A percentile compares a stretch with the other conserved stretches of the same genome.
Conservation (phyloP, 2,888 invertebrate species). For the Pandemis corylana region DNA sequence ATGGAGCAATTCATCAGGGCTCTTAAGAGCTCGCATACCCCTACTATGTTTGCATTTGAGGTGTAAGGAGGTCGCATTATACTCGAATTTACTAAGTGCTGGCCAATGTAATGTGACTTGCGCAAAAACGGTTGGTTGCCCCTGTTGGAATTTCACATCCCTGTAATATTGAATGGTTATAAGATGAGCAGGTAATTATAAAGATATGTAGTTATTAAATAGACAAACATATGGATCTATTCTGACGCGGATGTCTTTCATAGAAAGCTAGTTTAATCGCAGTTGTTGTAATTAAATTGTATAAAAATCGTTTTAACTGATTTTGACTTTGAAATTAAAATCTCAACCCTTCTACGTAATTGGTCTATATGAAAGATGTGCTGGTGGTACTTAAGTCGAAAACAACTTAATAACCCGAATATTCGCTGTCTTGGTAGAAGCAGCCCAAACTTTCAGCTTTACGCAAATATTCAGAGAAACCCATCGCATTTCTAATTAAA, state of each 20-base stretch:
- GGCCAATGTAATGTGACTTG: conserved; percentile 1
- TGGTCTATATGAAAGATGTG: no score
- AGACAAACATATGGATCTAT: no score
- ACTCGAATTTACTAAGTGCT: conserved; percentile 14
- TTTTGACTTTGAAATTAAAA: no score
- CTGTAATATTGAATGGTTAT: no score
- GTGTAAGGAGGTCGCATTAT: conserved; percentile 18
- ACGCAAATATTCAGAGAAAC: not conserved
- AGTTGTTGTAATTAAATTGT: no score
- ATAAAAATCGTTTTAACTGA: no score
- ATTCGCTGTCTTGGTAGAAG: not conserved
- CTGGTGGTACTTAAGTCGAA: no score
- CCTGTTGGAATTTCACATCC: not conserved
- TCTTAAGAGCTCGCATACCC: conserved; percentile 52
- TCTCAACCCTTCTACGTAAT: no score
- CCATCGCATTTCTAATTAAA: conserved; percentile 2
- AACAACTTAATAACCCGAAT: not conserved
- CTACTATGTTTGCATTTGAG: conserved; percentile 22
- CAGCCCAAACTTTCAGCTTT: not conserved
- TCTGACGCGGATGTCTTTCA: no score
- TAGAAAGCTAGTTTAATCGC: no score
- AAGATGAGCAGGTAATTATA: no score
- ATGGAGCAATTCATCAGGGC: conserved; percentile 67
- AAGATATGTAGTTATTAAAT: no score
- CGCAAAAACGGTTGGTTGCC: not conserved